A percentile compares a stretch with the other conserved stretches of the same genome.
These are phyloP conservation scores for Psammodynastes pulverulentus DNA, from an alignment of 2,113 vertebrate genomes.

Conservation along the genomic window DNA sequence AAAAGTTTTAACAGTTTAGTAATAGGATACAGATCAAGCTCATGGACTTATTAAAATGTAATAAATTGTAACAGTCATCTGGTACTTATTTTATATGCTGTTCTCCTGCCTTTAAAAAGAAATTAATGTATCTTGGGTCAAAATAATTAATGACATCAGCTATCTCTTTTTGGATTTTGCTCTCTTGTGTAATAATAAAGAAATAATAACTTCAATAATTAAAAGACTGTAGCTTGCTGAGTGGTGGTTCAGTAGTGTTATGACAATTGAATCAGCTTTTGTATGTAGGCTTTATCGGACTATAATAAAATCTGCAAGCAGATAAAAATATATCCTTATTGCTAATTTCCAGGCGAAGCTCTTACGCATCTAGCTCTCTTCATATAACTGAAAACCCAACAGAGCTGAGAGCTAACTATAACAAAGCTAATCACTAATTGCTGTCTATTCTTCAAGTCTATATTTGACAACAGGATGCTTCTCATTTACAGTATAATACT, in stretches of 20 bases:
- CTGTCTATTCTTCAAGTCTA: neutral
- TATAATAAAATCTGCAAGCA: neutral
- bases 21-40: conserved; percentile 49
- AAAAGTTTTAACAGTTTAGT: neutral
- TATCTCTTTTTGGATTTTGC: conserved; percentile 35
- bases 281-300: neutral
- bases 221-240: neutral
- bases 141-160: conserved; percentile 54
- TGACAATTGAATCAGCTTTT: neutral
- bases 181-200: conserved; percentile 22
- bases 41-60: conserved; percentile 44
- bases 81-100: conserved; percentile 57
- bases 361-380: neutral
- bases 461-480: neutral
- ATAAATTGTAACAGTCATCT: conserved; percentile 63
- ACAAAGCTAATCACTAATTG: neutral
- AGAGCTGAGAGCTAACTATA: neutral
- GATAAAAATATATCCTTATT: neutral
- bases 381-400: neutral
- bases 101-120: conserved; percentile 55
- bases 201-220: conserved; percentile 30
- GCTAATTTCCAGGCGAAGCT: neutral
- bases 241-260: neutral
- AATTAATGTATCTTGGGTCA: conserved; percentile 58
- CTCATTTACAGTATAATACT: neutral